Evolutionary conservation across 92 coral and sea anemone species (phyloP).

Genomic region (Epizoanthus stellaris): DNA sequence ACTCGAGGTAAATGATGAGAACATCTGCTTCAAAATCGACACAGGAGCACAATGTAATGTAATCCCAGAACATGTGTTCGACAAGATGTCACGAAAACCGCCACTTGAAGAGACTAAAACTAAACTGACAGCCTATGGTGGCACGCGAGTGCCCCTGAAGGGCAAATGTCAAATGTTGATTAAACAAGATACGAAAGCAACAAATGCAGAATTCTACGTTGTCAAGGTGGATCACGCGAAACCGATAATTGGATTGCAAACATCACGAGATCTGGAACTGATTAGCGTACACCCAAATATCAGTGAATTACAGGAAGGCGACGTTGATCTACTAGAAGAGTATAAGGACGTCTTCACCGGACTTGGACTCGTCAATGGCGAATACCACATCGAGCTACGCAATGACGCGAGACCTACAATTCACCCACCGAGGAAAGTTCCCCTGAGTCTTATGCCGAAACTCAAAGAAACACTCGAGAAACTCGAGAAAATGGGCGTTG

Average conservation of each 20-base stretch:
- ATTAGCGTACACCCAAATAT: neutral
- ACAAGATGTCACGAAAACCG: constrained; percentile 21
- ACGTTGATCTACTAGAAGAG: no score
- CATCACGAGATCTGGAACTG: constrained; percentile 34
- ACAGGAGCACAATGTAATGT: constrained; percentile 61
- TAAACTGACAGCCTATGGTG: constrained; percentile 54
- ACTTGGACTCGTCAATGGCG: constrained; percentile 56
- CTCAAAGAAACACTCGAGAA: constrained; percentile 48
- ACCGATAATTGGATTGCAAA: constrained; percentile 48
- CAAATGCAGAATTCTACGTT: neutral
- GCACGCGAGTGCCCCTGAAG: constrained; percentile 34
- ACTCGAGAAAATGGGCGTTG: constrained; percentile 43
- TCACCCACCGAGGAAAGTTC: constrained; percentile 60
- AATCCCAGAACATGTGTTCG: constrained; percentile 30
- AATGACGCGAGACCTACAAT: constrained; percentile 49
- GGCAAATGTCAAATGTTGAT: constrained; percentile 39
- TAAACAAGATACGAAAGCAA: constrained; percentile 1
- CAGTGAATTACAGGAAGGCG: neutral
- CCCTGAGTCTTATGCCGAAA: constrained; percentile 39
- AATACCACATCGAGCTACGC: constrained; percentile 55
- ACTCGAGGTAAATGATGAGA: constrained; percentile 24
- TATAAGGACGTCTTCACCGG: constrained; percentile 51
- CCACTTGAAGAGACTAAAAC: constrained; percentile 20
- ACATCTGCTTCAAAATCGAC: constrained; percentile 49
- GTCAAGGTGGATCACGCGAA: constrained; percentile 29